Conservation (phyloP, 2,797 vertebrate genomes). For the Intellagama lesueurii region DNA sequence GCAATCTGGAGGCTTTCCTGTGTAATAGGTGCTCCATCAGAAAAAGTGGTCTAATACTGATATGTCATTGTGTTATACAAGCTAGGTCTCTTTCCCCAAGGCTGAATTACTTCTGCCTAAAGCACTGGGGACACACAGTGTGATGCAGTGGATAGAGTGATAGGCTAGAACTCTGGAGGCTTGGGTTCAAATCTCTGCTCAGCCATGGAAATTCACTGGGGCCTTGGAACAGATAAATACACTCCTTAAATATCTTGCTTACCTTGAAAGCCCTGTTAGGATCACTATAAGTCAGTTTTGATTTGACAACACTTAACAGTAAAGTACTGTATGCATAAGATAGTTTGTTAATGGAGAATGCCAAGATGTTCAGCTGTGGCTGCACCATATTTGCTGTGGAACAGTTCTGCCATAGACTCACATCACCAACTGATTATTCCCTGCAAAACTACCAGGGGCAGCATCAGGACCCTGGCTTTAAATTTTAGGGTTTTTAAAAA, state of each 20-base stretch:
- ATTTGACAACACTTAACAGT: too few species aligned
- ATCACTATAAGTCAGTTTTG: too few species aligned
- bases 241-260: too few species aligned
- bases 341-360: background rate
- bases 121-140: too few species aligned
- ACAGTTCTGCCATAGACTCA: too few species aligned
- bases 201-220: too few species aligned
- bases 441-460: background rate
- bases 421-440: background rate
- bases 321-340: background rate
- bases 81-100: background rate
- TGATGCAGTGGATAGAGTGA: too few species aligned
- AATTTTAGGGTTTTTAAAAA: too few species aligned
- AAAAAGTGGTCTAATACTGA: background rate
- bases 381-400: background rate
- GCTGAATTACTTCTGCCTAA: background rate
- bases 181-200: too few species aligned
- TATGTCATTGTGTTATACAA: background rate
- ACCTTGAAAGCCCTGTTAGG: too few species aligned
- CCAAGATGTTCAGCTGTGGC: background rate
- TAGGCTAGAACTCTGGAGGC: too few species aligned
- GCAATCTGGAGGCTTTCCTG: conserved; percentile 30
- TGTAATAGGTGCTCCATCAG: background rate
- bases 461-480: background rate
- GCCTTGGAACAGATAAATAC: too few species aligned